Evolutionary conservation across 2,797 vertebrate genomes (phyloP).

Genomic region (Enteromius trimaculatus): DNA sequence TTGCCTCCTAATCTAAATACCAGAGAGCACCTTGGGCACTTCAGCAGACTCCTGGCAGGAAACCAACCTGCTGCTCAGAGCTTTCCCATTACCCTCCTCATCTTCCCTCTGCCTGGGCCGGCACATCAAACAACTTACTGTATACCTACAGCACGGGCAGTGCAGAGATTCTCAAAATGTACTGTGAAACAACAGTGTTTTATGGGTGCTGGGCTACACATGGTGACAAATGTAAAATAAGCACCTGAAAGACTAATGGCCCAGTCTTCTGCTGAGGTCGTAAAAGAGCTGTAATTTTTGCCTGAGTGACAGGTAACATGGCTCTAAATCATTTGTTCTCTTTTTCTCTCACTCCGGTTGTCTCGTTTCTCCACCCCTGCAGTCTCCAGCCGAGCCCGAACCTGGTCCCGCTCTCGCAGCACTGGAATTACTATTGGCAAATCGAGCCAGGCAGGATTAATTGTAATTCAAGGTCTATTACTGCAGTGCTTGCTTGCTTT

Average conservation of each 20-base stretch:
- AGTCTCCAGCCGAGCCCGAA: constrained; percentile 29
- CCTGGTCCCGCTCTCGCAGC: constrained; percentile 55
- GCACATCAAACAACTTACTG: constrained; percentile 23
- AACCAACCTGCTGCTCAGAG: constrained; percentile 59
- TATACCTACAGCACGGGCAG: constrained; percentile 15
- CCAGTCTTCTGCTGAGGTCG: constrained; percentile 41
- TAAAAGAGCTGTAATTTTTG: constrained; percentile 60
- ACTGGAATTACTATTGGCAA: constrained; percentile 71
- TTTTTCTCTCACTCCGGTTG: constrained; percentile 27
- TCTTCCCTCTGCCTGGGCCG: constrained; percentile 27
- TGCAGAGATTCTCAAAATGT: constrained; percentile 13
- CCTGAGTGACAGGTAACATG: constrained; percentile 60
- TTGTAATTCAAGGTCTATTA: constrained; percentile 74
- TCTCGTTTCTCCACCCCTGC: constrained; percentile 32
- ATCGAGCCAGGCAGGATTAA: constrained; percentile 74
- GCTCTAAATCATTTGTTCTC: constrained; percentile 51
- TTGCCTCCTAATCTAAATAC: constrained; percentile 79
- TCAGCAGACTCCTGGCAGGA: constrained; percentile 72
- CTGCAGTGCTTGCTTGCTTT: constrained; percentile 66
- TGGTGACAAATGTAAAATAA: constrained; percentile 59
- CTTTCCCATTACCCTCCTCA: constrained; percentile 38
- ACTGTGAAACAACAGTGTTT: constrained; percentile 30
- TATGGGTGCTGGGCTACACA: constrained; percentile 32
- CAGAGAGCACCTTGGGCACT: constrained; percentile 71
- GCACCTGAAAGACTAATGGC: constrained; percentile 57